Base-by-base conservation (phyloP, 2,888 invertebrate genomes). In the Tholera decimalis region DNA sequence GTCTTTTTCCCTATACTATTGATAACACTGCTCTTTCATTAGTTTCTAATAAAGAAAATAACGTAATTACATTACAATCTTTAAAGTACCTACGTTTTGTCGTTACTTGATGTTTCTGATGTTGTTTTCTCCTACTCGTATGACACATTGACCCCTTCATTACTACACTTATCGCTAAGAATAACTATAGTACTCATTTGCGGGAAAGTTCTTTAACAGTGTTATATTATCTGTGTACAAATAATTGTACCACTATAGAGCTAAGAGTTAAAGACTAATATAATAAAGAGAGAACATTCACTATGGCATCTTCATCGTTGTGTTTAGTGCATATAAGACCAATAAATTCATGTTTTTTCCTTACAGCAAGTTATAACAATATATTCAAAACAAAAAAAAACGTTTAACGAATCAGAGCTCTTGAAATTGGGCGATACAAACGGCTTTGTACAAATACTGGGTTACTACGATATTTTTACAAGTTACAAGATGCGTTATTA, bases 151-250 rank as follows among this genome's bases (percentile, higher is more conserved):
- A 74, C 73, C 66, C 24, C 30, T 57, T 22, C 53, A 22, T 26
- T 59, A 56, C 33, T 56, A 57, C 6, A 43, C 37, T 66, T 74
- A 74, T 73, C 74, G 26, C 37, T n/a, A 46, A 57, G 44, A 72
- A 57, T 65, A 65, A 61, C 61, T 53, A 50, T 72, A 50, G 35
- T 50, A 60, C n/a, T 39, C 35, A 54, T 30, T 37, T 39, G 54
- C 50, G 50, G 24, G 49, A 73, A 49, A 56, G 39, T 54, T 72
- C 49, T 77, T 41, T 49, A 53, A 2, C 18, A 30, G 24, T 47
- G 33, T 35, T 8, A 30, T 30, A 7, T 11, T 33, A 15, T 35
- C 33, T 35, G 33, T 13, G 4, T 35, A 15, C 33, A 9, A 26
- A 4, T 47, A 39, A 47, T 30, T 26, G n/a, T 41, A 11, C 0